phyloP scores from a whole-genome alignment of 2,797 vertebrate genomes.

The Rhinella marina region DNA sequence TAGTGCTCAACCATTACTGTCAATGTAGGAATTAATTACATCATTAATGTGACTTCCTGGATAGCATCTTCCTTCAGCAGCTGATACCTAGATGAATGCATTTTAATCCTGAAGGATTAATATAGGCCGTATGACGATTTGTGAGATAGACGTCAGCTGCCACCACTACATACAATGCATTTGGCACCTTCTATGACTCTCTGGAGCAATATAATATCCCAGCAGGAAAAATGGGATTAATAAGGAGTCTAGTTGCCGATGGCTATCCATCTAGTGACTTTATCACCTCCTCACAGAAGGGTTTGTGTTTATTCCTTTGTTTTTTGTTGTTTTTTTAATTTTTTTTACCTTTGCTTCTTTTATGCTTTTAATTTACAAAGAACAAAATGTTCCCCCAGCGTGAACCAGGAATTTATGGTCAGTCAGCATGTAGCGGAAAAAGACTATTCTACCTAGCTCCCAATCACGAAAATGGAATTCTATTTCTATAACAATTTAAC shows the following conservation, averaged over 20 bases:
- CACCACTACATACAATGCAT: background rate
- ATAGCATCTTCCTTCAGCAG: slow-evolving; percentile 15
- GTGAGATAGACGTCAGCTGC: background rate
- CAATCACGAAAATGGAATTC: background rate
- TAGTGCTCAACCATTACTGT: slow-evolving; percentile 21
- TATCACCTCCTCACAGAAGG: background rate
- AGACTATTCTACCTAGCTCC: background rate
- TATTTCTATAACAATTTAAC: background rate
- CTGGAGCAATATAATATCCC: background rate
- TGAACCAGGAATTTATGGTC: background rate
- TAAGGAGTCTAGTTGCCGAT: background rate
- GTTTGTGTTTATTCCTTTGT: background rate
- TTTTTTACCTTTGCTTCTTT: background rate
- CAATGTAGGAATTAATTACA: slow-evolving; percentile 36
- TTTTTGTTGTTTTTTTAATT: background rate
- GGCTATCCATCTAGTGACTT: background rate
- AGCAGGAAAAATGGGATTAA: background rate
- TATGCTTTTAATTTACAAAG: background rate
- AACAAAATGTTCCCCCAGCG: background rate
- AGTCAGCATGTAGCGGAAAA: background rate
- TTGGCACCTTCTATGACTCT: background rate
- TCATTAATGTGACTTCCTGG: slow-evolving; percentile 38
- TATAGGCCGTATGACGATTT: background rate
- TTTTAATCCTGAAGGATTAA: slow-evolving; percentile 25
- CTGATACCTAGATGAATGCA: background rate